A percentile compares a stretch with the other conserved stretches of the same genome.
Conservation (phyloP, 2,888 invertebrate genomes). For the Machimus rusticus region DNA sequence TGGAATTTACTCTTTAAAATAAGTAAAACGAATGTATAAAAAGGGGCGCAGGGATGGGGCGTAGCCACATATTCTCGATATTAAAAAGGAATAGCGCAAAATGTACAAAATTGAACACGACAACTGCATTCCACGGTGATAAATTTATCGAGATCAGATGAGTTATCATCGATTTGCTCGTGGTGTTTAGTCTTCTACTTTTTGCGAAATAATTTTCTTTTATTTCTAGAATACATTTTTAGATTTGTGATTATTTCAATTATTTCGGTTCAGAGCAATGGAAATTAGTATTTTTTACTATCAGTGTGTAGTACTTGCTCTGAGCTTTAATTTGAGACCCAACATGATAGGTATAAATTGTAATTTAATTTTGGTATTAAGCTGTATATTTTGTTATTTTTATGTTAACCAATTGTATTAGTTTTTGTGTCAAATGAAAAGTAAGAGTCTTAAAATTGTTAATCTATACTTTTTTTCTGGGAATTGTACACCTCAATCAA, state of each 20-base stretch:
- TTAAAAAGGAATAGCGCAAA: not conserved
- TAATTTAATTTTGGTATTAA: no score
- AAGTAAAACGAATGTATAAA: not conserved
- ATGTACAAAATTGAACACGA: constrained; percentile 14
- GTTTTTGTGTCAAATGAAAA: not conserved
- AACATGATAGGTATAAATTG: not conserved
- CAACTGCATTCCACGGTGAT: constrained; percentile 17
- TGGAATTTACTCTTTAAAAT: not conserved
- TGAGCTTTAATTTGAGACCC: not conserved
- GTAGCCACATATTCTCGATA: not conserved
- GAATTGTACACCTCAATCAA: not conserved
- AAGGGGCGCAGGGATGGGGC: not conserved
- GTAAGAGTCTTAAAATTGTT: not conserved
- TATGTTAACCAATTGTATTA: not conserved
- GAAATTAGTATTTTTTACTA: no score
- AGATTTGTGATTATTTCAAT: no score
- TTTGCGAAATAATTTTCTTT: not conserved
- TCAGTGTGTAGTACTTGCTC: not conserved
- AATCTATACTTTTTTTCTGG: not conserved
- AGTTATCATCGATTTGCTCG: constrained; percentile 8
- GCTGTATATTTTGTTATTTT: not conserved
- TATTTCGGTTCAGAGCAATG: no score
- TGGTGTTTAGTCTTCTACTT: not conserved
- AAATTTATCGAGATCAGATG: constrained; percentile 36
- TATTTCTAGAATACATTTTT: not conserved